Conservation (phyloP, 2,888 invertebrate genomes). For the Ernsta delagoae region DNA sequence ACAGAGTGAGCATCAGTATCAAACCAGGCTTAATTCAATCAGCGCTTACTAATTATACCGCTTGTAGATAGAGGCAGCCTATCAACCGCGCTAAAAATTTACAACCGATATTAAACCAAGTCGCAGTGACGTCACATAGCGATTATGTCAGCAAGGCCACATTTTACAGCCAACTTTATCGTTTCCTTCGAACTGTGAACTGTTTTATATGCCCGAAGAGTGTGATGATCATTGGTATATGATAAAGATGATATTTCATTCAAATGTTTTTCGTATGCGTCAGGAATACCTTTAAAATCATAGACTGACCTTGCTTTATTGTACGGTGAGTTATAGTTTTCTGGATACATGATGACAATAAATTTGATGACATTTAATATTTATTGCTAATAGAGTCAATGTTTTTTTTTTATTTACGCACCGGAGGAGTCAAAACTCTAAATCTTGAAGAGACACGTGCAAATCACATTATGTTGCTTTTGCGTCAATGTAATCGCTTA, state of each 20-base stretch:
- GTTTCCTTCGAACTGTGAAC: conserved; percentile 33
- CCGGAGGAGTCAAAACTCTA: no score
- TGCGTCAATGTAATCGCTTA: background rate
- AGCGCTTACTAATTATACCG: no score
- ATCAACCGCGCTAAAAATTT: no score
- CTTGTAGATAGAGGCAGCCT: no score
- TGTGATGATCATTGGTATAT: conserved; percentile 19
- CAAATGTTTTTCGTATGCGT: background rate
- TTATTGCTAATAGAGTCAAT: background rate
- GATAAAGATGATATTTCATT: background rate
- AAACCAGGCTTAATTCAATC: no score
- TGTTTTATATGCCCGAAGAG: conserved; percentile 20
- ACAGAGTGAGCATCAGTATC: no score
- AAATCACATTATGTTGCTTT: background rate
- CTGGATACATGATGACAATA: background rate
- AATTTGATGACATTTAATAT: background rate
- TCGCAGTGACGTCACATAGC: conserved; percentile 27
- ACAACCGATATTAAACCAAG: conserved; percentile 7
- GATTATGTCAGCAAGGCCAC: conserved; percentile 40
- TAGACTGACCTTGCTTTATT: background rate
- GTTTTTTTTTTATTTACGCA: no score
- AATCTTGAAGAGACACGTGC: no score
- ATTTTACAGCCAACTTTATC: conserved; percentile 41
- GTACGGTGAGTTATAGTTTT: background rate
- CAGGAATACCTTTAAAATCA: background rate